Base-by-base conservation (phyloP, 1,140 invertebrate species). In the Achatina immaculata region DNA sequence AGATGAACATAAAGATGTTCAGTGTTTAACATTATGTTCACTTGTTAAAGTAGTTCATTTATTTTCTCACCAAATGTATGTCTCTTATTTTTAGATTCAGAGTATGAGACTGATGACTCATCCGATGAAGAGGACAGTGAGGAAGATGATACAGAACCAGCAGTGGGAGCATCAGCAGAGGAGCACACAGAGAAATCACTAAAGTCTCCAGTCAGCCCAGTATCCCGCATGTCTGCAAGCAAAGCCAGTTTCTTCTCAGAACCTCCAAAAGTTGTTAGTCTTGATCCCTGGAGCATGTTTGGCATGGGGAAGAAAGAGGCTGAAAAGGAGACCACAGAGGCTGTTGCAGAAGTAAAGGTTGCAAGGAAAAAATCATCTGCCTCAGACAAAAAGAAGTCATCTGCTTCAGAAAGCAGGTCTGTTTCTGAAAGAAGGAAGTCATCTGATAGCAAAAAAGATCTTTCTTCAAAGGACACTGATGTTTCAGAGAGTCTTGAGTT, bases 341-440 rank as follows among this genome's bases (percentile, higher is more conserved):
- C 3, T 65, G 31, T 36, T 68, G 68, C 40, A 43, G 36, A 36
- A 80, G 73, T 36, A 31, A 79, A 58, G 94, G 95, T 90, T 92
- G 94, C 86, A 93, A 93, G 0, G 95, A 95, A 4, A 94, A 94
- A 34, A 95, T 95, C 40, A n/a, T 51, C 58, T 3, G 24, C 24
- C n/a, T 38, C 40, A 6, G 31, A 42, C 34, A 51, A 65, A 36
- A 42, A 69, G 11, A 69, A 38, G 34, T 36, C 40, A 34, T 69
- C 66, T 4, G 3, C 28, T 62, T 21, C 16, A 38, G 73, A 80
- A 9, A 48, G 71, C n/a, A 65, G 66, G 31, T 55, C 43, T 31
- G 65, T 24, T 0, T 55, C 43, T 31, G 65, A n/a, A 2, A 77
- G 79, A 40, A 43, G 16, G 42, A 28, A 72, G 34, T 72, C 69